phyloP scores from a whole-genome alignment of 1,140 invertebrate genomes.

The Harpegnathos saltator region DNA sequence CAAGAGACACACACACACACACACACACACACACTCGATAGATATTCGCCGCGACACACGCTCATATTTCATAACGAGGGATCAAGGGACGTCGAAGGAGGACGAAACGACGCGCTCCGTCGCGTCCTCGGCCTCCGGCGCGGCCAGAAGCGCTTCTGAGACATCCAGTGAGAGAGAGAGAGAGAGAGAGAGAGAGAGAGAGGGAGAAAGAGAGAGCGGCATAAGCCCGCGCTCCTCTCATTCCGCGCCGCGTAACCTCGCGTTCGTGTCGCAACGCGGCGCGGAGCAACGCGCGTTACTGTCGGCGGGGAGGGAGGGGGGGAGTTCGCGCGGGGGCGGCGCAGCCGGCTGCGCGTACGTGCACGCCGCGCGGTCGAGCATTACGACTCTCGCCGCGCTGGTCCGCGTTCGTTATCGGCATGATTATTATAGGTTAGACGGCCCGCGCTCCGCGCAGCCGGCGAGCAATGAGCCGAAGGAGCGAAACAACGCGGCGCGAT shows the following conservation, averaged over 20 bases:
- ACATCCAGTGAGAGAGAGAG: too few relatives aligned
- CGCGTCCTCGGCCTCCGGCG: too few relatives aligned
- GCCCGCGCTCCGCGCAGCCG: conserved; percentile 57
- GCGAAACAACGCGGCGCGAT: conserved; percentile 57
- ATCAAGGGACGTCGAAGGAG: too few relatives aligned
- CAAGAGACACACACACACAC: too few relatives aligned
- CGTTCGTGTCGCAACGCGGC: conserved; percentile 69
- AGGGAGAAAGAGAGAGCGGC: not conserved
- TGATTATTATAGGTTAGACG: conserved; percentile 74
- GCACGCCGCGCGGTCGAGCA: conserved; percentile 41
- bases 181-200: too few relatives aligned
- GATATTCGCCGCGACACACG: too few relatives aligned
- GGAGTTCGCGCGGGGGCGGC: too few relatives aligned
- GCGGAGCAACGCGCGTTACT: conserved; percentile 54
- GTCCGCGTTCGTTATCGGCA: conserved; percentile 57
- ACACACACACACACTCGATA: too few relatives aligned
- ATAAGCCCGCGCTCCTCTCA: conserved; percentile 49
- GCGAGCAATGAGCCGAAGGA: conserved; percentile 52
- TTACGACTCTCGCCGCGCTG: conserved; percentile 60
- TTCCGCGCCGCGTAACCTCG: conserved; percentile 66
- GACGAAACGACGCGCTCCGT: too few relatives aligned
- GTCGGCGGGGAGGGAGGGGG: too few relatives aligned
- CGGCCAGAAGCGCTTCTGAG: too few relatives aligned
- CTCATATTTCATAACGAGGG: too few relatives aligned
- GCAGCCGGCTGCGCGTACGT: conserved; percentile 34